These are phyloP conservation scores for Argyresthia albistria DNA, from an alignment of 2,888 invertebrate species.

Conservation along the genomic window DNA sequence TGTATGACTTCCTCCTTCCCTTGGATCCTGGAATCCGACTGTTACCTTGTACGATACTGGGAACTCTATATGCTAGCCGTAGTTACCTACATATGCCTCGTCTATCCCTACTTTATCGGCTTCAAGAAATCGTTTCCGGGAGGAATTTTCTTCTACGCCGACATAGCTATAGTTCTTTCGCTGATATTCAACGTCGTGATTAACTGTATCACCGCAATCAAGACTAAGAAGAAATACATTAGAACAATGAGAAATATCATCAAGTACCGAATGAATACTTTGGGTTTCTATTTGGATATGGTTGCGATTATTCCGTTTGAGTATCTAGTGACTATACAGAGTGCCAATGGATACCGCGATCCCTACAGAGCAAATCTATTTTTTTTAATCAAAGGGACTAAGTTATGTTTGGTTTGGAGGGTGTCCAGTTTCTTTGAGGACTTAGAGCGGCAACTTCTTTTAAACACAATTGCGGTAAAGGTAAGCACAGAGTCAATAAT, in stretches of 20 bases:
- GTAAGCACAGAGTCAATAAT: conserved; percentile 22
- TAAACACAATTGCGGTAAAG: conserved; percentile 52
- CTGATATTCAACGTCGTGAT: conserved; percentile 53
- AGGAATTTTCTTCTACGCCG: conserved; percentile 42
- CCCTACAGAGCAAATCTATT: conserved; percentile 52
- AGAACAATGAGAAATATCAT: conserved; percentile 44
- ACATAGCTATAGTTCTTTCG: conserved; percentile 47
- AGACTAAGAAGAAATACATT: conserved; percentile 50
- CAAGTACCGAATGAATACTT: conserved; percentile 48
- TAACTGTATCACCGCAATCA: conserved; percentile 56
- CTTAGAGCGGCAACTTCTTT: conserved; percentile 44
- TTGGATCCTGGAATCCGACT: conserved; percentile 60
- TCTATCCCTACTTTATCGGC: conserved; percentile 64
- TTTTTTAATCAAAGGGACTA: conserved; percentile 63
- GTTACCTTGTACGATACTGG: conserved; percentile 59
- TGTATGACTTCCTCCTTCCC: conserved; percentile 49
- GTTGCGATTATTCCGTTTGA: conserved; percentile 62
- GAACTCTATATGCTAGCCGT: conserved; percentile 49
- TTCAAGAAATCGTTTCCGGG: conserved; percentile 47
- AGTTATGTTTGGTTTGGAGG: conserved; percentile 65
- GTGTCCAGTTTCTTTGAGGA: conserved; percentile 56
- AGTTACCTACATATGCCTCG: conserved; percentile 48
- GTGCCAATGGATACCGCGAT: conserved; percentile 37
- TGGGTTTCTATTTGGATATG: conserved; percentile 65
- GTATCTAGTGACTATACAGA: conserved; percentile 52